Conservation (phyloP, 1,140 invertebrate species). For the Heliothis virescens region DNA sequence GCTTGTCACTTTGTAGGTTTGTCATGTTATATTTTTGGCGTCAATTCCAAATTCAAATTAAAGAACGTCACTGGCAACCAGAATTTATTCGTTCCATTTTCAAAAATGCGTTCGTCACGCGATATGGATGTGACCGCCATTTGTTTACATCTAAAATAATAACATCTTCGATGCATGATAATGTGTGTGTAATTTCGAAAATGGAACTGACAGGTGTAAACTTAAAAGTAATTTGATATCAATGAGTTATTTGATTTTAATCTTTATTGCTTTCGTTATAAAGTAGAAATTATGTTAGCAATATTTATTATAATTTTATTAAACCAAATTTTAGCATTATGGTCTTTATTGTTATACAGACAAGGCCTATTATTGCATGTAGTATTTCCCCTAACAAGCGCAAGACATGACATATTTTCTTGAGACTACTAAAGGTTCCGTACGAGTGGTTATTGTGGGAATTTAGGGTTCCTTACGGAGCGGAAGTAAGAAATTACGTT, state of each 20-base stretch:
- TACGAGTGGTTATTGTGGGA: conserved; percentile 50
- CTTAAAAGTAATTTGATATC: neutral
- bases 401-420: conserved; percentile 39
- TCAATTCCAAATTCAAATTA: neutral
- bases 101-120: neutral
- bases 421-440: conserved; percentile 45
- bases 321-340: neutral
- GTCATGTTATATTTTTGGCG: no score
- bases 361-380: neutral
- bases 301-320: neutral
- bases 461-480: conserved; percentile 39
- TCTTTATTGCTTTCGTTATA: neutral
- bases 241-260: neutral
- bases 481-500: conserved; percentile 43
- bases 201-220: conserved; percentile 32
- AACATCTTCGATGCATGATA: neutral
- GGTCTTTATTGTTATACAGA: neutral
- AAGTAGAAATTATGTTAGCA: neutral
- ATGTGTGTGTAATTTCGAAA: conserved; percentile 15
- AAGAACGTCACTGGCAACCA: neutral
- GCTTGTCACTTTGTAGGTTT: no score
- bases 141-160: conserved; percentile 4
- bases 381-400: neutral
- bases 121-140: neutral
- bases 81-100: neutral